phyloP scores from a whole-genome alignment of 2,113 vertebrate genomes.

The Odontesthes bonariensis region DNA sequence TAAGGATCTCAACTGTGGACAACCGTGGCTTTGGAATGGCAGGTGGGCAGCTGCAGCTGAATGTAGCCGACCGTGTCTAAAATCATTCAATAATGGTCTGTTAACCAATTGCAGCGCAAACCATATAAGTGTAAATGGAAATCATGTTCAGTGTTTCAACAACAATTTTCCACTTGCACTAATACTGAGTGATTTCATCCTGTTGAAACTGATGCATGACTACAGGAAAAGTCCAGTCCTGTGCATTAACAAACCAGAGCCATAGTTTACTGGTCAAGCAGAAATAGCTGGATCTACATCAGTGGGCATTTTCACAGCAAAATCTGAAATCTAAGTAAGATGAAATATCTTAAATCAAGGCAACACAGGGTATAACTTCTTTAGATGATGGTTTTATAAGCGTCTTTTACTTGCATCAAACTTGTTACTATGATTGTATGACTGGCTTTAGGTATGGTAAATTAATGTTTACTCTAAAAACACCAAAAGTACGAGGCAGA shows the following conservation, averaged over 20 bases:
- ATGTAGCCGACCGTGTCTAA: neutral
- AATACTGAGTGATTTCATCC: neutral
- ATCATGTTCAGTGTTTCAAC: neutral
- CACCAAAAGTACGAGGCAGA: too few species aligned
- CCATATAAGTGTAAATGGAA: neutral
- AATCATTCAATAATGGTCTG: neutral
- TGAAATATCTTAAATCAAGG: too few species aligned
- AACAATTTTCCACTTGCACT: neutral
- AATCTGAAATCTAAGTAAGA: neutral
- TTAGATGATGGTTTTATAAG: neutral
- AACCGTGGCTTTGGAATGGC: neutral
- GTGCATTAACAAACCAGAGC: neutral
- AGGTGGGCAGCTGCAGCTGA: neutral
- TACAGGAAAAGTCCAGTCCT: neutral
- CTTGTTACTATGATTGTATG: too few species aligned
- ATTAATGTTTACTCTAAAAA: too few species aligned
- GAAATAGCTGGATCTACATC: too few species aligned
- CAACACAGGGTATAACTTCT: too few species aligned
- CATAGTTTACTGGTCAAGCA: neutral
- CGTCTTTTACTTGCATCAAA: neutral
- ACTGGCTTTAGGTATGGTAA: too few species aligned
- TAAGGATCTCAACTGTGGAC: neutral
- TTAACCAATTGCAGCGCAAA: neutral
- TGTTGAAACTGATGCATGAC: neutral
- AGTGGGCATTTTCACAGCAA: neutral